Conservation (phyloP, 2,888 invertebrate species). For the Cheilosia grossa region DNA sequence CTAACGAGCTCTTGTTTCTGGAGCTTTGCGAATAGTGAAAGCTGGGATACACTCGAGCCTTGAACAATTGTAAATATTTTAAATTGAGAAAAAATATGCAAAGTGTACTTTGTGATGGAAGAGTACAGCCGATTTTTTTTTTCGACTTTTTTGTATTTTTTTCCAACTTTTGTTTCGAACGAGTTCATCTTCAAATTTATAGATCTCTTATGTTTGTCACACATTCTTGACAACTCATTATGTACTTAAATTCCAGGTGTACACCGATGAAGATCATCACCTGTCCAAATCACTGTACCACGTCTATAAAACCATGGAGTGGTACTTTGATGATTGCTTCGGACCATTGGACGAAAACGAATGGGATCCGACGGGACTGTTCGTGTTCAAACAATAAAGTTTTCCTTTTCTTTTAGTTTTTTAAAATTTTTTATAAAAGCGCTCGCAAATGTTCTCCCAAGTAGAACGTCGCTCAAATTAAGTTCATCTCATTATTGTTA, state of each 20-base stretch:
- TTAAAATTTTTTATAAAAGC: conserved; percentile 16
- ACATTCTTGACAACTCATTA: background rate
- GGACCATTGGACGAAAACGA: conserved; percentile 88
- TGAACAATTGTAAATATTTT: too few species aligned
- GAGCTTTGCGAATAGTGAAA: too few species aligned
- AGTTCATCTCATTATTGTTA: conserved; percentile 26
- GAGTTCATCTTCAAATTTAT: too few species aligned
- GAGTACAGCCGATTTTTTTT: too few species aligned
- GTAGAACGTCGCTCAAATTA: conserved; percentile 41
- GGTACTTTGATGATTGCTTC: conserved; percentile 93
- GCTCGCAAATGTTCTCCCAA: conserved; percentile 23
- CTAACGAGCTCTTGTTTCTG: too few species aligned
- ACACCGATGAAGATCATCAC: conserved; percentile 93
- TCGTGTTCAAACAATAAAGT: conserved; percentile 83
- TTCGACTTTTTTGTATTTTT: too few species aligned
- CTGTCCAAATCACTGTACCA: conserved; percentile 90
- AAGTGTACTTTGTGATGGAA: too few species aligned
- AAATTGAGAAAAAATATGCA: too few species aligned
- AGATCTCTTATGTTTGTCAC: background rate
- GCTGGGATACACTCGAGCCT: too few species aligned
- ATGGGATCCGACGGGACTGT: conserved; percentile 87
- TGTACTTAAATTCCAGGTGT: conserved; percentile 86
- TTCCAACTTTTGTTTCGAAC: too few species aligned
- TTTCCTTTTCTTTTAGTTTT: conserved; percentile 70
- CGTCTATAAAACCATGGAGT: conserved; percentile 92